Evolutionary conservation across 2,113 vertebrate species (phyloP).

Genomic region (Eulemur macaco): DNA sequence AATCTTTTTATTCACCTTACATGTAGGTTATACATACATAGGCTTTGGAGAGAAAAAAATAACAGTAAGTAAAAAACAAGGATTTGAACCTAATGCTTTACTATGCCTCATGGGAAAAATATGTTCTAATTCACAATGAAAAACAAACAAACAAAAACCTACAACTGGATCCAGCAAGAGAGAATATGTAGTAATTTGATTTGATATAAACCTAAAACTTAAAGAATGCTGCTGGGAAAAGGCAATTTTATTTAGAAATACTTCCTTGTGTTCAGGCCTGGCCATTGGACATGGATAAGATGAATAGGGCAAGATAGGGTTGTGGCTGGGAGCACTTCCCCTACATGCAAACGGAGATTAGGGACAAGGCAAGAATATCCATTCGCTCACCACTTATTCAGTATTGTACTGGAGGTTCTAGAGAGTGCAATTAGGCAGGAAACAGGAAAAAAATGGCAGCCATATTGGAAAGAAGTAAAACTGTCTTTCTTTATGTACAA

Average conservation of each 20-base stretch:
- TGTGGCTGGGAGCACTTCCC: neutral
- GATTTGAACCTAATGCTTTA: neutral
- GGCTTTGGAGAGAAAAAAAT: neutral
- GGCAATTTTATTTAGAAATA: neutral
- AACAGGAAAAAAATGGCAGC: neutral
- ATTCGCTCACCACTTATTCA: neutral
- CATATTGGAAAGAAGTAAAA: neutral
- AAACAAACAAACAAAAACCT: neutral
- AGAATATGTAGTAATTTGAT: neutral
- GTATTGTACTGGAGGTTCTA: neutral
- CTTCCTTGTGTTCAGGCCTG: neutral
- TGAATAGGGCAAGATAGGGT: neutral
- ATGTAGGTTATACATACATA: neutral
- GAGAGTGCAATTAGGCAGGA: neutral
- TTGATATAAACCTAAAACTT: neutral
- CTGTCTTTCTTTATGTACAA: neutral
- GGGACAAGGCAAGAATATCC: neutral
- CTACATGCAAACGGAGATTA: neutral
- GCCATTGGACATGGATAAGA: neutral
- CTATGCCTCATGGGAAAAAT: neutral
- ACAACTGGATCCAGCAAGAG: neutral
- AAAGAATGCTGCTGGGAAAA: neutral
- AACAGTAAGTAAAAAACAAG: neutral
- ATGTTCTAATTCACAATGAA: neutral
- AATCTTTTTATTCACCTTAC: neutral